Base-by-base conservation (phyloP, 2,797 vertebrate species). In the Alauda arvensis region DNA sequence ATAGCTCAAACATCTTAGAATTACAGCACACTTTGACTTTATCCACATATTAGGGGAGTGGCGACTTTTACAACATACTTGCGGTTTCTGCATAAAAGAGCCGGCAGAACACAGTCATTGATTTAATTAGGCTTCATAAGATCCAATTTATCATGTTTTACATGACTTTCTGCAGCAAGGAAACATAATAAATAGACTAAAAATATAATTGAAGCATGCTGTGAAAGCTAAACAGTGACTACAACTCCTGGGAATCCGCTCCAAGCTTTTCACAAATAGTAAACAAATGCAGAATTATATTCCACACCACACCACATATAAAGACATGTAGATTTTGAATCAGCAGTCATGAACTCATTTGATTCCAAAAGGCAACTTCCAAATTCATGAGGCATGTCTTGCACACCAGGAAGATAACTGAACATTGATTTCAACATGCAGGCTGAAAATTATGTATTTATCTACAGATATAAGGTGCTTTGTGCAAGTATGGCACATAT, bases 61-160 rank as follows among this genome's bases (percentile, higher is more conserved):
- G 95, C 49, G 4, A 95, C 80, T 96, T 97, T 96, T 96, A 97
- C 95, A 97, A 93, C 94, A 95, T 96, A 94, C 70, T 97, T 97
- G 96, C 6, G 95, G 96, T 96, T 97, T 96, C 83, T 91, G 92
- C 92, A 96, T 96, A 96, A 97, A 96, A 94, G 94, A 95, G 82
- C 68, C 62, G 85, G 87, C 88, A 95, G 94, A 96, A 96, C 87
- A 94, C 72, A 92, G 92, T 92, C 94, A 96, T 42, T 95, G 95
- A 96, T 96, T 97, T 96, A 97, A 97, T 97, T 97, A 96, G 88
- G 63, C 94, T 95, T 95, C 91, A 53, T 93, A 95, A 94, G 94
- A 96, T 95, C 89, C 94, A 95, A 96, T 96, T 96, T 95, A 97
- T 96, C 95, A 95, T 95, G 92, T 96, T 97, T 96, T 96, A 96